phyloP scores from a whole-genome alignment of 2,113 vertebrate genomes.

The Piprites chloris region DNA sequence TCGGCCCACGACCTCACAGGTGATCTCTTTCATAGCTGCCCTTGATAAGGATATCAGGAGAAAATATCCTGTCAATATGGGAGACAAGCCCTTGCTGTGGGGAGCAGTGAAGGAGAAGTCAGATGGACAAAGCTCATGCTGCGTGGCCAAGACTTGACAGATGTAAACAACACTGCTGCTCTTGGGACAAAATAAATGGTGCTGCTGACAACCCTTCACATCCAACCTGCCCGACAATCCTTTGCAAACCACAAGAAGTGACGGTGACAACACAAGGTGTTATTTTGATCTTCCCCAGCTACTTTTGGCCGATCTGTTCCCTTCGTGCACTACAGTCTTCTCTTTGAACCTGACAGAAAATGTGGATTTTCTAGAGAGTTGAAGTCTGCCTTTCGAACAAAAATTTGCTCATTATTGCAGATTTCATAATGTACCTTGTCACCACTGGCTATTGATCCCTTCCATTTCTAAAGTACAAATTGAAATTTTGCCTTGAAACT shows the following conservation, averaged over 20 bases:
- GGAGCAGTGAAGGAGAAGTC: not conserved
- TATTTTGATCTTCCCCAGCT: not conserved
- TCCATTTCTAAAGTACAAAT: not conserved
- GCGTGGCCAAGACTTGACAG: not conserved
- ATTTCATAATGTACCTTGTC: not conserved
- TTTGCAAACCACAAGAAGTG: not conserved
- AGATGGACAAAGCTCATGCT: accelerated
- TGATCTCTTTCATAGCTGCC: not conserved
- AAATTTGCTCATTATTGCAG: not conserved
- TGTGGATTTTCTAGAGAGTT: not conserved
- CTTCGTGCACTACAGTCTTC: not conserved
- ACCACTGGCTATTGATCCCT: not conserved
- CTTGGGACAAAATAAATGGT: not conserved
- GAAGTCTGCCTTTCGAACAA: not conserved
- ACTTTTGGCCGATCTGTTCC: not conserved
- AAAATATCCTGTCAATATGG: not conserved
- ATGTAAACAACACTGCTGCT: not conserved
- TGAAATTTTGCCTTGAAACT: not conserved
- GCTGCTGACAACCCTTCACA: not conserved
- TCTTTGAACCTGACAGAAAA: not conserved
- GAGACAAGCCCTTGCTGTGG: not conserved
- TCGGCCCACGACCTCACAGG: not conserved
- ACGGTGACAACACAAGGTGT: not conserved
- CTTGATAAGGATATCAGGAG: no score
- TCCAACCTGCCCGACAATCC: not conserved